Percentiles rank a stretch among this genome's conserved stretches.
Evolutionary conservation across 2,113 vertebrate genomes (phyloP).

Genomic region (Camelus dromedarius): DNA sequence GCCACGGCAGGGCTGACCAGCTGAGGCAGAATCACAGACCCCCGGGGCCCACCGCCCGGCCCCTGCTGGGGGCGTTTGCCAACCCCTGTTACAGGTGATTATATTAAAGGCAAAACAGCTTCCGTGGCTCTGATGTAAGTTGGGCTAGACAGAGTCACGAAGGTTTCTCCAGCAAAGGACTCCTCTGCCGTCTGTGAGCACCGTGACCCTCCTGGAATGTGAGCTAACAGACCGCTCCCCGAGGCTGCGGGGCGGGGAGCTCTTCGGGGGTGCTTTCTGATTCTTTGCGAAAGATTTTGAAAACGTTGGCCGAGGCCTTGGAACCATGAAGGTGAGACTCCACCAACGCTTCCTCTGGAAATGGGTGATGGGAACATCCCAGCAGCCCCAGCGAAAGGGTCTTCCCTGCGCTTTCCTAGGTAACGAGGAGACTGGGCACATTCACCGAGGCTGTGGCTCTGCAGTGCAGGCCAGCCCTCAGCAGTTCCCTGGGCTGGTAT

Average conservation of each 20-base stretch:
- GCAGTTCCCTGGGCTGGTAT: too few relatives aligned
- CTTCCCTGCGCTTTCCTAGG: not conserved
- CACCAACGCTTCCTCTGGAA: not conserved
- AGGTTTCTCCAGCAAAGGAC: not conserved
- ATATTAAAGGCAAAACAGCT: not conserved
- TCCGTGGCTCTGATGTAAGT: not conserved
- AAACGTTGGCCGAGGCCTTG: not conserved
- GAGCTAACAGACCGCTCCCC: not conserved
- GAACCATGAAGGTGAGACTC: not conserved
- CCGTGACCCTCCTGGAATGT: not conserved
- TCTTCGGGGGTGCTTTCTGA: not conserved
- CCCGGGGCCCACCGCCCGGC: not conserved
- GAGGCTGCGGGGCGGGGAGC: not conserved
- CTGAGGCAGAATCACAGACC: not conserved
- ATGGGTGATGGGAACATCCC: not conserved
- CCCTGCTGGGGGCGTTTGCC: not conserved
- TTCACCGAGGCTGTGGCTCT: not conserved
- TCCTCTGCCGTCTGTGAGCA: not conserved
- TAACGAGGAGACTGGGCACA: not conserved
- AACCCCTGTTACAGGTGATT: not conserved
- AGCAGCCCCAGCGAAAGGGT: not conserved
- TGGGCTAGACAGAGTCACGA: not conserved
- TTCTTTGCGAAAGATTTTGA: not conserved
- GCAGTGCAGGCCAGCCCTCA: accelerated
- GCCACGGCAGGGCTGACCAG: not conserved